Evolutionary conservation across 2,113 vertebrate genomes (phyloP), one percentile per base, ranked within the genome.

Genomic region (Megaceryle torquata): DNA sequence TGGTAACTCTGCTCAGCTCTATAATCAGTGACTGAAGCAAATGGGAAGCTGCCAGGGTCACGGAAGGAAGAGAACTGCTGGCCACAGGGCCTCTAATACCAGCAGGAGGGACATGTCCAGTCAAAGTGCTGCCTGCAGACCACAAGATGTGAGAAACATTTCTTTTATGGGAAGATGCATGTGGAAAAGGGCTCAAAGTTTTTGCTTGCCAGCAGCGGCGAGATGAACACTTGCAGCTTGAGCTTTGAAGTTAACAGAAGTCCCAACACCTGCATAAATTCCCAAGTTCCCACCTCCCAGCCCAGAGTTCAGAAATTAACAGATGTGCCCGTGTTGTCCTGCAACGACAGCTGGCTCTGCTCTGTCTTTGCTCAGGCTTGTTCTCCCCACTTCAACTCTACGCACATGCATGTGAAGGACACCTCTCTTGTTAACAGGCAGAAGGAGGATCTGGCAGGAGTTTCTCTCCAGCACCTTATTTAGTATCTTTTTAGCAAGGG

Each of bases 331-430:
- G 0, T 11, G 13, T 1, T 37, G 61, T 53, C 29, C 16, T 61
- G 61, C 44, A 77, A 28, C 29, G 51, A 56, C 22, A 85, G 24
- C 67, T 53, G 56, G 28, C 51, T 86, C 68, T 83, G 54, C 82
- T 80, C 44, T 61, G 48, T 19, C 63, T 46, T 76, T 44, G 44
- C n/a, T 75, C 68, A 70, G 33, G 54, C 35, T 81, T 3, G 0
- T 71, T 71, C 68, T 20, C 77, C 28, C 22, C 72, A 53, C 64
- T 74, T 25, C 18, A 41, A 78, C 43, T 48, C 50, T 5, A 41
- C 4, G 21, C n/a, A 59, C 0, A 0, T 37, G 65, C 28, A 69
- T 0, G 0, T 8, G 39, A 60, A 5, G 3, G 46, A 67, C 60
- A 84, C 33, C 31, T 17, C 71, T 88, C n/a, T 14, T 10, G n/a